phyloP scores from a whole-genome alignment of 1,140 invertebrate genomes.

The Drosophila repleta region DNA sequence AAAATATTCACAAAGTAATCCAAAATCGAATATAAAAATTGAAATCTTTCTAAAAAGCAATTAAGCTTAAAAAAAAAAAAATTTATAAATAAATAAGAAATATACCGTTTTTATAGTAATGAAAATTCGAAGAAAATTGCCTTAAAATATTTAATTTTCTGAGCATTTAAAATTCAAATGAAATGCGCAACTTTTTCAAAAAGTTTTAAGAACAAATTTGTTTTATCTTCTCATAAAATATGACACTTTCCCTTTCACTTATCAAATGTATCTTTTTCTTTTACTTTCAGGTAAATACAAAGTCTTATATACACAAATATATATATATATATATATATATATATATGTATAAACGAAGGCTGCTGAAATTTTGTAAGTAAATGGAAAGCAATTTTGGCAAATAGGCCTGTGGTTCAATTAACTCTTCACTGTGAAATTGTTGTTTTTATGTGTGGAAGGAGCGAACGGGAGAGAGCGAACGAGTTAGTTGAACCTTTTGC shows the following conservation, averaged over 20 bases:
- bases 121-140: no score
- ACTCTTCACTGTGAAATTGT: constrained; percentile 45
- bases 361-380: constrained; percentile 5
- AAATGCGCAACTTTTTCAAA: no score
- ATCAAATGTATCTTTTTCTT: constrained; percentile 11
- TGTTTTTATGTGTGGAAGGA: constrained; percentile 37
- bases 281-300: constrained; percentile 42
- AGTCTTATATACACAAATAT: background rate
- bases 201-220: no score
- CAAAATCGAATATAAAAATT: no score
- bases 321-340: constrained; percentile 1
- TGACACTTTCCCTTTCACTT: background rate
- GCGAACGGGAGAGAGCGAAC: constrained; percentile 6
- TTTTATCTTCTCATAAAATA: no score
- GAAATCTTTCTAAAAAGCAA: no score
- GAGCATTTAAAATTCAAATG: no score
- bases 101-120: no score
- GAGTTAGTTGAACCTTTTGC: constrained; percentile 25
- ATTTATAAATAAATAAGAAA: no score
- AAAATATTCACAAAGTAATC: no score
- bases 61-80: no score
- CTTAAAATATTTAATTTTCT: no score
- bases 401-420: constrained; percentile 63
- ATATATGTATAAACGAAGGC: background rate
- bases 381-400: constrained; percentile 23